Percentiles rank a stretch among this genome's conserved stretches.
Evolutionary conservation across 2,888 invertebrate genomes (phyloP).

Genomic region (Cabera pusaria): DNA sequence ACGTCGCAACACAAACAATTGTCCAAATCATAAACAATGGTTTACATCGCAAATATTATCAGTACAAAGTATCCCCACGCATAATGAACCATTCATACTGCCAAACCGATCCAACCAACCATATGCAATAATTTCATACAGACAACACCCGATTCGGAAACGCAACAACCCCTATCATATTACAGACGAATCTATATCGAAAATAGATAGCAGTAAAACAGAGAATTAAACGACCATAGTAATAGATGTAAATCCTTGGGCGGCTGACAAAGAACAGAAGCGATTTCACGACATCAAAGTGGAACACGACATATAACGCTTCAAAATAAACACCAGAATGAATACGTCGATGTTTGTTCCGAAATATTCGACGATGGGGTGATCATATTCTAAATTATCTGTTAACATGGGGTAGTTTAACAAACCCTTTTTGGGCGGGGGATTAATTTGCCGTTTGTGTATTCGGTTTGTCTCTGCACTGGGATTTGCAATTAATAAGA

Average conservation of each 20-base stretch:
- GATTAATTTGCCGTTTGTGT: constrained; percentile 75
- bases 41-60: constrained; percentile 80
- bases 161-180: constrained; percentile 59
- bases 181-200: constrained; percentile 72
- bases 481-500: constrained; percentile 67
- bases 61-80: constrained; percentile 72
- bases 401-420: constrained; percentile 71
- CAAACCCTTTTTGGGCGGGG: constrained; percentile 69
- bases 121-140: constrained; percentile 80
- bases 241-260: constrained; percentile 77
- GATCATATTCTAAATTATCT: constrained; percentile 78
- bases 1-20: constrained; percentile 79
- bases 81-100: constrained; percentile 82
- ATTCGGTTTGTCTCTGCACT: constrained; percentile 47
- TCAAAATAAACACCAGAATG: constrained; percentile 81
- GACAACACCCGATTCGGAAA: constrained; percentile 45
- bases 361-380: constrained; percentile 77
- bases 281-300: constrained; percentile 83
- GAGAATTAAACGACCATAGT: constrained; percentile 68
- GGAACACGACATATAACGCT: constrained; percentile 83
- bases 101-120: constrained; percentile 82
- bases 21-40: constrained; percentile 82
- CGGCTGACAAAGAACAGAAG: constrained; percentile 79
- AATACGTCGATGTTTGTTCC: constrained; percentile 80
- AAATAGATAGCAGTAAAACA: constrained; percentile 74